Evolutionary conservation across 2,888 invertebrate genomes (phyloP).

Genomic region (Mimachlamys varia): DNA sequence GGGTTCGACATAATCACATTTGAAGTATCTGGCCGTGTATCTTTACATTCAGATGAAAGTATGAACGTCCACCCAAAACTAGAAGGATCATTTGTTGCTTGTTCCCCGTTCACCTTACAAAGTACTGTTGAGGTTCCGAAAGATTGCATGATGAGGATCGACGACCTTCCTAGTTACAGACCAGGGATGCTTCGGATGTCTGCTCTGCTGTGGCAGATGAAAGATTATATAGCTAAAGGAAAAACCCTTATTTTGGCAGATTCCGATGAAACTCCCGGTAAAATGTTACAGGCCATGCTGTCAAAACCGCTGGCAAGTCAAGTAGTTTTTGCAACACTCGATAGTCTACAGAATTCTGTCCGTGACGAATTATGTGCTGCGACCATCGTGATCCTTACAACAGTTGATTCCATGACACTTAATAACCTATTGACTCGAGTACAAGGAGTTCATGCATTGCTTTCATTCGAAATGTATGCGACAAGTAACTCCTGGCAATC

Average conservation of each 20-base stretch:
- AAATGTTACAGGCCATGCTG: neutral
- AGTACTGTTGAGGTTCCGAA: neutral
- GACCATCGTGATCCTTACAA: neutral
- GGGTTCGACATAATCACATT: neutral
- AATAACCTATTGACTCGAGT: neutral
- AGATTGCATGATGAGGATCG: neutral
- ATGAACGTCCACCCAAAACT: neutral
- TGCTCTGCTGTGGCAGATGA: constrained; percentile 7
- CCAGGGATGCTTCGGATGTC: neutral
- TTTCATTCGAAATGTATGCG: neutral
- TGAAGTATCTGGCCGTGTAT: neutral
- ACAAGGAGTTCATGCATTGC: neutral
- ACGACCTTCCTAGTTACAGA: neutral
- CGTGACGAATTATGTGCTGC: neutral
- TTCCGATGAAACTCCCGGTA: neutral
- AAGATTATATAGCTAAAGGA: neutral
- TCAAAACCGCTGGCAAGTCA: neutral
- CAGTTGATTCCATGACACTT: neutral
- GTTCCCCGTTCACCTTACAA: neutral
- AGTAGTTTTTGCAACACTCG: neutral
- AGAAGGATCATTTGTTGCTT: constrained; percentile 13
- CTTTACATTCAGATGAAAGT: neutral
- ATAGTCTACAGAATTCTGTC: neutral
- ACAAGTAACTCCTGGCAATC: neutral
- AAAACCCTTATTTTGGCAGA: neutral